Conservation (phyloP, 2,113 vertebrate genomes). For the Turnix velox region DNA sequence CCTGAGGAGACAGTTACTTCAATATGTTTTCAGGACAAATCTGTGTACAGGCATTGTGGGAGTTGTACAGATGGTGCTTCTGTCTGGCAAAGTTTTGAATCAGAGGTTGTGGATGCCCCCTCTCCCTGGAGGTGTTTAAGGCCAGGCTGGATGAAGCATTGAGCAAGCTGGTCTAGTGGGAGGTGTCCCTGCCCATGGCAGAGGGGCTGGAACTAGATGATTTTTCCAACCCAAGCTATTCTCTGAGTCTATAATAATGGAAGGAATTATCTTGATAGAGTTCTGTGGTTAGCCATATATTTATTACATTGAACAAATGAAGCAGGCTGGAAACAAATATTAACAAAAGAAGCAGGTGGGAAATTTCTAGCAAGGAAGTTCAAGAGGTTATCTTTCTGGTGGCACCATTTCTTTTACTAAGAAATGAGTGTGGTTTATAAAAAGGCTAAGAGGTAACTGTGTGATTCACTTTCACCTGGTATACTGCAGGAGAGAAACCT, state of each 20-base stretch:
- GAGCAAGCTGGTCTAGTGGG: too few relatives aligned
- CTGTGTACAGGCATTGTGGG: fast-evolving
- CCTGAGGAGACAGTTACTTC: neutral
- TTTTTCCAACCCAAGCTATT: too few relatives aligned
- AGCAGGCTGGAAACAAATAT: neutral
- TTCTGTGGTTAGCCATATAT: neutral
- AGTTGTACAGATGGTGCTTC: neutral
- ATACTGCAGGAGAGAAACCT: neutral
- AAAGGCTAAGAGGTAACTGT: neutral
- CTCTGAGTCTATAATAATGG: too few relatives aligned
- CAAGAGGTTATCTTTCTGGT: neutral
- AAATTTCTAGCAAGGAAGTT: neutral
- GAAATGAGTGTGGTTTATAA: neutral
- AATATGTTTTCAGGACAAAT: neutral
- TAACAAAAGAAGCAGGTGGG: too few relatives aligned
- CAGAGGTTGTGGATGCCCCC: too few relatives aligned
- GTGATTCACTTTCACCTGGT: neutral
- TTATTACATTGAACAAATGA: neutral
- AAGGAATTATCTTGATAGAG: neutral
- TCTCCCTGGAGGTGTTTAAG: too few relatives aligned
- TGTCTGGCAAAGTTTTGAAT: neutral
- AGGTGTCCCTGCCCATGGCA: too few relatives aligned
- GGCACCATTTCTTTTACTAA: neutral
- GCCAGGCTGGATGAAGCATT: too few relatives aligned
- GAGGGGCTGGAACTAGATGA: too few relatives aligned